Evolutionary conservation across 2,113 vertebrate genomes (phyloP).

Genomic region (Chionis minor): DNA sequence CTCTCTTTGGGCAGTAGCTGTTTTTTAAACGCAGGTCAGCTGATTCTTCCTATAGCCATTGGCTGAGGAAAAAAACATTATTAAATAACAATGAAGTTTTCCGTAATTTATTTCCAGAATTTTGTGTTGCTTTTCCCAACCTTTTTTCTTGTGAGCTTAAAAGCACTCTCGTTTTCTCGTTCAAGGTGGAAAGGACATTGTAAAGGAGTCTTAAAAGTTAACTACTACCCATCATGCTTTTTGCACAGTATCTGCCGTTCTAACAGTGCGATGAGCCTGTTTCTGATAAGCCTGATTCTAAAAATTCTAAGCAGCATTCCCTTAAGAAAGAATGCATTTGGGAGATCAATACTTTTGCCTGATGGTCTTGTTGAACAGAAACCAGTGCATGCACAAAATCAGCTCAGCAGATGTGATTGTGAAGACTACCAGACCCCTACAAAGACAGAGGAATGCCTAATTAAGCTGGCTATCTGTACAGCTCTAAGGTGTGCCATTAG

Average conservation of each 20-base stretch:
- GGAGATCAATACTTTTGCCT: background rate
- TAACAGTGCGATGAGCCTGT: background rate
- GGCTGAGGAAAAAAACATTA: background rate
- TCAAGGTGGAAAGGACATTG: background rate
- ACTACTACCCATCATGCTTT: background rate
- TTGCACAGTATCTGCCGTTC: background rate
- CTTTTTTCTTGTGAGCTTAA: background rate
- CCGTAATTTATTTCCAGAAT: background rate
- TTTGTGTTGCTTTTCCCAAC: background rate
- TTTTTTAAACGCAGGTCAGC: background rate
- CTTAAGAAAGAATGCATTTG: background rate
- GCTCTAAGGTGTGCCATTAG: background rate
- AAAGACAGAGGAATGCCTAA: background rate
- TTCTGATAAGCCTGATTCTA: background rate
- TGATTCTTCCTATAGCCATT: background rate
- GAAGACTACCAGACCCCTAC: background rate
- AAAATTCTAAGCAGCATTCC: background rate
- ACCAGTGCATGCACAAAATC: background rate
- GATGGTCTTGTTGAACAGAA: slow-evolving; percentile 10
- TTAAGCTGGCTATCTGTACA: background rate
- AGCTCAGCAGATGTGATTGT: background rate
- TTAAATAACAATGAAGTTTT: background rate
- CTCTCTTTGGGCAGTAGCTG: background rate
- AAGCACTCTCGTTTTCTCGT: background rate
- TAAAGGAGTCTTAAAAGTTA: background rate